These are phyloP conservation scores for Pleuronectes platessa DNA, from an alignment of 2,113 vertebrate genomes.

Conservation along the genomic window DNA sequence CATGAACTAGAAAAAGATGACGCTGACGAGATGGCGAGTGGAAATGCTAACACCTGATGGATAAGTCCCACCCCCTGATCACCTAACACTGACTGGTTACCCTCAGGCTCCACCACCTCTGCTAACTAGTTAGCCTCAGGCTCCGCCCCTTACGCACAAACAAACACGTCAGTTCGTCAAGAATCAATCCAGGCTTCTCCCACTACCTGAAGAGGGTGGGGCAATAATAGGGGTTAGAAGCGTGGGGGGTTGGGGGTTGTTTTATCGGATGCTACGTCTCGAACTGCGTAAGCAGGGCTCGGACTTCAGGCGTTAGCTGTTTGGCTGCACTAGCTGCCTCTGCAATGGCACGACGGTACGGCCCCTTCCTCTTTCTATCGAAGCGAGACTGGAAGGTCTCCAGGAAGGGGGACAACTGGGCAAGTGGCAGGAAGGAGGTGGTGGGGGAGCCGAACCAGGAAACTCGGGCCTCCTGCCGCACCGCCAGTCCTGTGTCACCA, in stretches of 20 bases:
- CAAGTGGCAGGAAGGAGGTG: conserved; percentile 94
- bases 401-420: conserved; percentile 95
- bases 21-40: background rate
- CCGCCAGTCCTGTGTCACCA: conserved; percentile 91
- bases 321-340: conserved; percentile 97
- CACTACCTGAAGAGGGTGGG: background rate
- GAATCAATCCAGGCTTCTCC: conserved; percentile 19
- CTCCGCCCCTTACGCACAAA: conserved; percentile 10
- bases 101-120: conserved; percentile 7
- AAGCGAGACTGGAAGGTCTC: conserved; percentile 98
- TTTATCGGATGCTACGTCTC: conserved; percentile 84
- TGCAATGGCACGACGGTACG: conserved; percentile 97
- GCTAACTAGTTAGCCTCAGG: background rate
- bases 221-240: conserved; percentile 42
- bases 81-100: background rate
- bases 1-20: background rate
- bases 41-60: conserved; percentile 18
- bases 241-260: background rate
- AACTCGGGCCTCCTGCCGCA: conserved; percentile 94
- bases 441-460: conserved; percentile 99
- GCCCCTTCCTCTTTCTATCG: conserved; percentile 98
- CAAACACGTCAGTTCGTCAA: background rate
- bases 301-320: conserved; percentile 97
- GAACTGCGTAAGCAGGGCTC: conserved; percentile 96
- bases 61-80: background rate